A percentile compares a stretch with the other conserved stretches of the same genome.
These are phyloP conservation scores for Trachelus stipa DNA, from an alignment of 2,888 invertebrate genomes.

Conservation along the genomic window DNA sequence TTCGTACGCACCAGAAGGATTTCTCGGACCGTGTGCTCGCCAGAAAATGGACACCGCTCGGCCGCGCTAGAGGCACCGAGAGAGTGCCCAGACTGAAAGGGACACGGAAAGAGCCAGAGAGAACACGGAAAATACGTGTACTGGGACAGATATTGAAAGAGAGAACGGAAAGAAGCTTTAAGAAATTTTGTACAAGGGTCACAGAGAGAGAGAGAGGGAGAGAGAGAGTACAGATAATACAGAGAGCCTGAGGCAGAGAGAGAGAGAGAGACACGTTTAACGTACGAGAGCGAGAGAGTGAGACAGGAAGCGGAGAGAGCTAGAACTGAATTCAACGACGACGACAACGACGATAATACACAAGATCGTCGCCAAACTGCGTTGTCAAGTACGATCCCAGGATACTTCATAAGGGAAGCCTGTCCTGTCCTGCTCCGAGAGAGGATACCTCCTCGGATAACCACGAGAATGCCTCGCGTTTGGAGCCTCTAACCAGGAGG, in stretches of 20 bases:
- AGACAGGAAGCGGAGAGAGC: slow-evolving; percentile 21
- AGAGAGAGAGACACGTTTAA: slow-evolving; percentile 20
- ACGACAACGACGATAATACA: not conserved
- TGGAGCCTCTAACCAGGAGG: slow-evolving; percentile 42
- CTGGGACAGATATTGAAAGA: not conserved
- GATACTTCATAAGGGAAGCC: not conserved
- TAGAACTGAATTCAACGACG: not conserved
- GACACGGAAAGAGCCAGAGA: slow-evolving; percentile 21
- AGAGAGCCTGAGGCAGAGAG: slow-evolving; percentile 12
- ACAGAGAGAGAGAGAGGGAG: slow-evolving; percentile 13
- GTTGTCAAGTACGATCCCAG: not conserved
- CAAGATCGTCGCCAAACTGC: not conserved
- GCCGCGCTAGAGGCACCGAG: slow-evolving; percentile 37
- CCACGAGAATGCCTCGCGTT: slow-evolving; percentile 47
- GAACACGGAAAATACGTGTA: slow-evolving; percentile 13
- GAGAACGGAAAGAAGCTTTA: slow-evolving; percentile 9
- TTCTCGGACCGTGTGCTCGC: slow-evolving; percentile 26
- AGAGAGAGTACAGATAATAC: slow-evolving; percentile 11
- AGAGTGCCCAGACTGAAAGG: not conserved
- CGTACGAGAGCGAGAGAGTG: slow-evolving; percentile 14
- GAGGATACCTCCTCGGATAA: slow-evolving; percentile 26
- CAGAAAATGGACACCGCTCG: slow-evolving; percentile 61
- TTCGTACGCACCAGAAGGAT: slow-evolving; percentile 17
- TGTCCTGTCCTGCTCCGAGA: slow-evolving; percentile 13
- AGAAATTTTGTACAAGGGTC: slow-evolving; percentile 20